Evolutionary conservation across 2,797 vertebrate genomes (phyloP).

Genomic region (Enteromius viviparus): DNA sequence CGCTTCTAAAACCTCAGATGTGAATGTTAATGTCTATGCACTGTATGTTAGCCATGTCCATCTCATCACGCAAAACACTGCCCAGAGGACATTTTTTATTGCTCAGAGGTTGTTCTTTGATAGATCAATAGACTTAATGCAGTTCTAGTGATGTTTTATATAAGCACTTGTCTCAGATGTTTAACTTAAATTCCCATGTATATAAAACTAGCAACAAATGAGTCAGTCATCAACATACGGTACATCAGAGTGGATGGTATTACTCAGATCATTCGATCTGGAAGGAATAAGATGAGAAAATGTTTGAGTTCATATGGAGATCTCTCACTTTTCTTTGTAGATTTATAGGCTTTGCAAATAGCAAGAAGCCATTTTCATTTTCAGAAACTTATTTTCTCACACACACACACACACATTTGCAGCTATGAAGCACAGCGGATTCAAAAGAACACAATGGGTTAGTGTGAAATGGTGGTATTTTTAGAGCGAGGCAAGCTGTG

Average conservation of each 20-base stretch:
- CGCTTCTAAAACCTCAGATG: background rate
- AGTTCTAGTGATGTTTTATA: background rate
- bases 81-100: background rate
- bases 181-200: background rate
- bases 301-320: background rate
- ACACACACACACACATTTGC: background rate
- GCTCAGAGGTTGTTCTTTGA: background rate
- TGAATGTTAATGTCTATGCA: background rate
- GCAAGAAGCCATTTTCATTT: background rate
- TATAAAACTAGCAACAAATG: background rate
- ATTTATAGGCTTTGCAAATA: too few relatives aligned
- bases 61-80: background rate
- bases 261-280: background rate
- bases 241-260: background rate
- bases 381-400: background rate
- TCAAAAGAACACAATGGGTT: slow-evolving; percentile 19
- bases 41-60: background rate
- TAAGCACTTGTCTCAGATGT: background rate
- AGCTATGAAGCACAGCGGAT: slow-evolving; percentile 15
- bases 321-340: background rate
- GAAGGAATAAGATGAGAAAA: background rate
- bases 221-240: background rate
- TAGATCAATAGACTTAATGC: background rate
- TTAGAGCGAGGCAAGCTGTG: slow-evolving; percentile 21
- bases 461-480: slow-evolving; percentile 42